Base-by-base conservation (phyloP, 2,888 invertebrate genomes). In the Meliscaeva auricollis region DNA sequence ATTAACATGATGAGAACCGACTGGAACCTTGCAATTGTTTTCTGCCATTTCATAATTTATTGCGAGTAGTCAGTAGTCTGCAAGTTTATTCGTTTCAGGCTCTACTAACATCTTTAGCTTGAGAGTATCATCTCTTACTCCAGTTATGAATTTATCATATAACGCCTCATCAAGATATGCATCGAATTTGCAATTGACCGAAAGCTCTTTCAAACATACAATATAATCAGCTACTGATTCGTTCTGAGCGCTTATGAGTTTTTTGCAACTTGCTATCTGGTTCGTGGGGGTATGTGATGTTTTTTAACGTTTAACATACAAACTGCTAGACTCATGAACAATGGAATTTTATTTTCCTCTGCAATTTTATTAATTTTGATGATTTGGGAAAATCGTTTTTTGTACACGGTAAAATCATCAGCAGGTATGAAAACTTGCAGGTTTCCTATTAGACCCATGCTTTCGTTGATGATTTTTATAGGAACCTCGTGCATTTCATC, bases 231-330 rank as follows among this genome's bases (percentile, higher is more conserved):
- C 30, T 7, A 54, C 30, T 54, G 52, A 54, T 54, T 30, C 50
- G 56, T 35, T 56, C 56, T 7, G 32, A 56, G 5, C 56, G 32
- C 56, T 56, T 56, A 35, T 56, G 56, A 32, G 56, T 56, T 56
- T 56, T 56, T 11, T 35, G 9, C 5, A n/a, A 7, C 15, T 30
- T 54, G 26, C 30, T 54, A 1, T 54, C 52, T 54, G 52, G 52
- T 30, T 26, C 52, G 9, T 54, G 17, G 17, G 46, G 46, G 17
- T 46, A 46, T 17, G 46, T 46, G 46, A 46, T 46, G 17, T 46
- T 46, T 46, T 46, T 46, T 46, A 46, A 9, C 8, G 46, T 46
- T 17, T 46, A 17, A 8, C 46, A 46, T 17, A 17, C 17, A 15
- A 17, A 15, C 46, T 46, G 46, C 46, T 46, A 46, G 8, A 17